Evolutionary conservation across 30 jellyfish, hydroid and myxozoan species (phyloP), one percentile per base, ranked within the genome.

Genomic region (Turritopsis rubra): DNA sequence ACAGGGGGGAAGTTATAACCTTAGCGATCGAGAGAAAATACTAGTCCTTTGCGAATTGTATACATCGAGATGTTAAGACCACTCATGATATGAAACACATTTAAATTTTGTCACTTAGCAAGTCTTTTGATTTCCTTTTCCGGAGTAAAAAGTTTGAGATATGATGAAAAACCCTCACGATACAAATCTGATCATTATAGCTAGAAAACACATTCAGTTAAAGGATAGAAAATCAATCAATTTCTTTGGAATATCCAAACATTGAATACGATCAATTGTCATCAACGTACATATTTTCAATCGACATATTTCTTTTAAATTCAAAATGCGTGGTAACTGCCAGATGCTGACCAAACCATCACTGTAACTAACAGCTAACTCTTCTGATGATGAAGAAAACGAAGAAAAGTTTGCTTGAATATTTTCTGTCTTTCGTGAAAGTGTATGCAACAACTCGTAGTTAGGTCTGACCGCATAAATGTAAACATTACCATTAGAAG

Each of bases 311-410:
- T 89, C 94, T 72, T 89, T 90, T 28, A 89, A 70, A 52, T 89
- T 81, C 86, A 85, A 24, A 4, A 80, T 41, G 53, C 96, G 81
- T 54, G 84, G 94, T 41, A 89, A 71, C 83, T 89, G 96, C 96
- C 96, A 89, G 19, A 89, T 28, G 23, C 94, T 31, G 0, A 84
- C 81, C 24, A 16, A 1, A 23, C 96, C 96, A 80, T 85, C 94
- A 80, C 29, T 84, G 75, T 85, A 89, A 21, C 94, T 88, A 21
- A 85, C 96, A 8, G 77, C 79, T 1, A 89, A 75, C 72, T 89
- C 94, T 82, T 89, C 65, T 0, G 82, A 74, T n/a, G 65, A n/a
- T 8, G 65, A 74, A 24, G 82, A 74, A 74, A 74, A 74, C 13
- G 54, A 26, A 16, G 65, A 26, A 74, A n/a, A 74, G 13, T 16